phyloP scores from a whole-genome alignment of 2,797 vertebrate genomes.

The Falco naumanni region DNA sequence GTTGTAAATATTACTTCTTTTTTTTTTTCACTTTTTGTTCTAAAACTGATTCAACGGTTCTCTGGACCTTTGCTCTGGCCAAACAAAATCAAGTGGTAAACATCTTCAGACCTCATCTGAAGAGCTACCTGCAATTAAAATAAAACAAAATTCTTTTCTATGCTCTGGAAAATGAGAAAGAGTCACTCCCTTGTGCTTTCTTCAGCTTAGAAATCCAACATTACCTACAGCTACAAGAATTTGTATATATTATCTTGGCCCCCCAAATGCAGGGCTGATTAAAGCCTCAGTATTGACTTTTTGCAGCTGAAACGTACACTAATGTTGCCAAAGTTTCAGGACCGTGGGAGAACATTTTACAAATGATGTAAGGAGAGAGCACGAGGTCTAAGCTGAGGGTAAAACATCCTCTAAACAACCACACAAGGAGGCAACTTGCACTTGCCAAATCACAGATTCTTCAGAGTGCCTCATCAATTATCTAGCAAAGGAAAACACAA shows the following conservation, averaged over 20 bases:
- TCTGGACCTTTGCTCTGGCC: not conserved
- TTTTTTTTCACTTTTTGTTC: not conserved
- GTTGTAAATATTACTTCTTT: not conserved
- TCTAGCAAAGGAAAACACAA: constrained; percentile 3
- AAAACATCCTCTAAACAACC: constrained; percentile 17
- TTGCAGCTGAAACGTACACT: not conserved
- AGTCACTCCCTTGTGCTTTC: not conserved
- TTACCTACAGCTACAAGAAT: constrained; percentile 23
- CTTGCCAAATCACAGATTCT: constrained; percentile 51
- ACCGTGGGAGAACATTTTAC: not conserved
- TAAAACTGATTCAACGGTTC: not conserved
- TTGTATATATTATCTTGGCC: not conserved
- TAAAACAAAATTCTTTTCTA: not conserved
- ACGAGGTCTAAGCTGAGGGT: not conserved
- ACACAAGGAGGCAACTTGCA: constrained; percentile 17
- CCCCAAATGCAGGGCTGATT: not conserved
- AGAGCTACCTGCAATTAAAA: not conserved
- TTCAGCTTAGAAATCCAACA: not conserved
- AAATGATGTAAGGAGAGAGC: constrained; percentile 3
- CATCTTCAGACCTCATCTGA: not conserved
- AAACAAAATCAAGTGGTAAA: not conserved
- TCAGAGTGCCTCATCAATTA: constrained; percentile 5
- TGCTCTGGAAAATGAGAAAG: not conserved
- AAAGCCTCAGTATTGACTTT: not conserved
- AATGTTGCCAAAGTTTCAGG: constrained; percentile 9